Conservation (phyloP, 2,888 invertebrate species). For the Chymomyza amoena region DNA sequence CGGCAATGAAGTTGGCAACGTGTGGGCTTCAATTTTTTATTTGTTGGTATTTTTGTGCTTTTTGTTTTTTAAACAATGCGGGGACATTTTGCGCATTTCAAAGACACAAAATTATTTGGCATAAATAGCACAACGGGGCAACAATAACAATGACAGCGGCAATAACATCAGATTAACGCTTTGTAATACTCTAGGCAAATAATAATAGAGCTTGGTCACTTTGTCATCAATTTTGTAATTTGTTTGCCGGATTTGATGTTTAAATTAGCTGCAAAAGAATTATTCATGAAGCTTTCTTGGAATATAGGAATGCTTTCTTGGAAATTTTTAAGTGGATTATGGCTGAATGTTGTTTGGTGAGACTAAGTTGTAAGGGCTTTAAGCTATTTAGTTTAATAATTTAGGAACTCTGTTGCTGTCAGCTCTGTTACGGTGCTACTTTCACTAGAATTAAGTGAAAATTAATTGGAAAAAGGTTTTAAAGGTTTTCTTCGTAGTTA, state of each 20-base stretch:
- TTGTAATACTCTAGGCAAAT: not conserved
- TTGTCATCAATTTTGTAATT: not conserved
- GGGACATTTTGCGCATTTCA: slow-evolving; percentile 58
- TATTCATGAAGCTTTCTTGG: not conserved
- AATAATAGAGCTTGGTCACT: not conserved
- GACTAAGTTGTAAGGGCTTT: too few relatives aligned
- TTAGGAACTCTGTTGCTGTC: too few relatives aligned
- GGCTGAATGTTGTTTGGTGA: not conserved
- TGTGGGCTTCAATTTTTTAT: not conserved
- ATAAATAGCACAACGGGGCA: slow-evolving; percentile 56
- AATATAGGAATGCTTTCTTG: not conserved
- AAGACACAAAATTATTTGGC: slow-evolving; percentile 54
- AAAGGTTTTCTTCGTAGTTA: too few relatives aligned
- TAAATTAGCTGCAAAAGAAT: not conserved
- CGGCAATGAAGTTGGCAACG: not conserved
- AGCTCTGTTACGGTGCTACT: too few relatives aligned
- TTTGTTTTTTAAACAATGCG: slow-evolving; percentile 7
- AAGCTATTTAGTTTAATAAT: too few relatives aligned
- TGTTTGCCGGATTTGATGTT: not conserved
- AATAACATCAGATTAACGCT: not conserved
- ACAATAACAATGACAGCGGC: slow-evolving; percentile 20
- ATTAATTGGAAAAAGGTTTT: too few relatives aligned
- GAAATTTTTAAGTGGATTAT: not conserved
- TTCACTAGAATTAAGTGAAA: too few relatives aligned
- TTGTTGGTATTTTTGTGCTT: not conserved